These are phyloP conservation scores for Hirundichthys speculiger DNA, from an alignment of 2,113 vertebrate species.

Conservation along the genomic window DNA sequence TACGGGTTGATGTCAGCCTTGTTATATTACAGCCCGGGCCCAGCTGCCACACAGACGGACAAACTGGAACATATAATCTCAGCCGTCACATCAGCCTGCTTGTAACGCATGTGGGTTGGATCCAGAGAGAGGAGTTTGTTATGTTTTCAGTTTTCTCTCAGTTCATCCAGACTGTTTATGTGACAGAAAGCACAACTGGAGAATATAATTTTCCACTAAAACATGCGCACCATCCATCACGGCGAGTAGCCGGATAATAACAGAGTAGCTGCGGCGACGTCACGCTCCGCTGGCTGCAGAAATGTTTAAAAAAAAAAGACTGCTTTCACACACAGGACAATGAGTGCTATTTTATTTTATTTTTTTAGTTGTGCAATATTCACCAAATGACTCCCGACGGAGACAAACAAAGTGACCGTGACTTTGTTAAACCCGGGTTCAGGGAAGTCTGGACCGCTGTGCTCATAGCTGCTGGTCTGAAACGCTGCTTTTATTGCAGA, in stretches of 20 bases:
- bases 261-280: slow-evolving; percentile 8
- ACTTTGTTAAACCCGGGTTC: no score
- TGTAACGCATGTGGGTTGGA: slow-evolving; percentile 11
- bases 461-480: no score
- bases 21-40: no score
- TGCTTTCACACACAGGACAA: no score
- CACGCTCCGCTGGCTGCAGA: slow-evolving; percentile 23
- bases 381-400: no score
- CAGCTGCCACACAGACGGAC: slow-evolving; percentile 30
- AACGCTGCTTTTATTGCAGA: no score
- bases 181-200: slow-evolving; percentile 37
- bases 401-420: no score
- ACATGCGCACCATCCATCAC: slow-evolving; percentile 33
- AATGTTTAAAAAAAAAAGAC: no score
- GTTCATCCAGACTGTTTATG: slow-evolving; percentile 23
- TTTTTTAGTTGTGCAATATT: no score
- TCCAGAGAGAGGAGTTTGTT: background rate
- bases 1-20: background rate
- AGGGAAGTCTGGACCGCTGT: no score
- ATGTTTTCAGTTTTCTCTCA: background rate
- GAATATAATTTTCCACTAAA: slow-evolving; percentile 34
- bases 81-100: slow-evolving; percentile 28
- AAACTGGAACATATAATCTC: slow-evolving; percentile 37
- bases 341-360: no score
- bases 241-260: slow-evolving; percentile 30